Evolutionary conservation across 2,113 vertebrate genomes (phyloP), one percentile per base, ranked within the genome.

Genomic region (Pipra filicauda): DNA sequence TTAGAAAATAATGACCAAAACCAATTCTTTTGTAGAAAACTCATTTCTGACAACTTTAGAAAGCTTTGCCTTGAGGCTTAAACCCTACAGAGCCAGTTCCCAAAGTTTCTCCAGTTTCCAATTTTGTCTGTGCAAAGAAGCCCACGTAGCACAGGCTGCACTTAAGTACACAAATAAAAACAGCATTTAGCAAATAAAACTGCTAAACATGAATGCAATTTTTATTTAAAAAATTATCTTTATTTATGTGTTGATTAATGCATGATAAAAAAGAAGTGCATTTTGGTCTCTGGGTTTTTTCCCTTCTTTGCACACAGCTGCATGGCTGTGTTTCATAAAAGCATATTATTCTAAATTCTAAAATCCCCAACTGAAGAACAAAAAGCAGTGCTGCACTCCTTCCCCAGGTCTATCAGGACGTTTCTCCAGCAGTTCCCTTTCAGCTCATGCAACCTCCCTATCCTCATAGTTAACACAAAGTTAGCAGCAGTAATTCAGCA

Each of bases 1-100:
- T 77, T 64, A 81, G 64, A 77, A 94, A 96, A 88, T 57, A 95
- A 81, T 28, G 85, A 62, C n/a, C 23, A 65, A 94, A 83, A 8
- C 37, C 11, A 74, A 59, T 64, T 74, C 46, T 88, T 85, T 43
- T 37, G 51, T 18, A 82, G 55, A 55, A 91, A 91, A 76, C 21
- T 62, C 3, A 72, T 82, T 91, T 89, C 78, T 91, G 71, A 77
- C 49, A 91, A 35, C 37, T 76, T 21, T 49, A 75, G 58, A 73
- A 94, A 73, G 46, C 33, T 88, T 39, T 91, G 54, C 75, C 82
- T 66, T 4, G 6, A 91, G 71, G 78, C 58, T 79, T 43, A 88
- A 91, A 70, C 49, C 27, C 62, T 59, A 43, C 6, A 73, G 59
- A 72, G 23, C 6, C 46, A 43, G 69, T 15, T 92, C 80, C 76